Conservation (phyloP, 92 coral and sea anemone species). For the Muricea muricata region DNA sequence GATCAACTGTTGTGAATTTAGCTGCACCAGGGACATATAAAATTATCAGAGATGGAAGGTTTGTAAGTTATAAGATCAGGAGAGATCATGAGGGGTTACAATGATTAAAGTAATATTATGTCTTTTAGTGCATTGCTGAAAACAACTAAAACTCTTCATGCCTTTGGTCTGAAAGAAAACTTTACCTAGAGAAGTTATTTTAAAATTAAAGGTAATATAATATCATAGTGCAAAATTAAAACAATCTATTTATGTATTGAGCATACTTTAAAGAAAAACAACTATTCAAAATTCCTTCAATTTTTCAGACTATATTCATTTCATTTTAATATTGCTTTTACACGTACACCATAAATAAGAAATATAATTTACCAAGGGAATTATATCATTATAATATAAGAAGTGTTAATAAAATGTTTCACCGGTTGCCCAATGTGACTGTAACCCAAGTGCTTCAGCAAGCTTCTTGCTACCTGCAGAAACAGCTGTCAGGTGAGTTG, state of each 20-base stretch:
- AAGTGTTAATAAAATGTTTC: too few species aligned
- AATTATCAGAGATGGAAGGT: slow-evolving; percentile 97
- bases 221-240: background rate
- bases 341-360: background rate
- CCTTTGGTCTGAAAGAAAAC: slow-evolving; percentile 23
- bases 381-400: too few species aligned
- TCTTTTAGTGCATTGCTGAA: slow-evolving; percentile 25
- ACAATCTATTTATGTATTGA: background rate
- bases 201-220: too few species aligned
- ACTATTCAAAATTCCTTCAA: too few species aligned
- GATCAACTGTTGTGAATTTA: slow-evolving; percentile 90
- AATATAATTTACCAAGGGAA: too few species aligned
- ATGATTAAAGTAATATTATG: background rate
- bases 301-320: background rate
- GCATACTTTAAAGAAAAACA: background rate
- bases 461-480: too few species aligned
- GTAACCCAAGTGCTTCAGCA: too few species aligned
- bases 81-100: background rate
- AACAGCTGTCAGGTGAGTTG: background rate
- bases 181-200: background rate
- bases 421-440: too few species aligned
- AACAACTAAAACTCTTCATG: slow-evolving; percentile 9
- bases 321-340: background rate
- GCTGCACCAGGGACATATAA: slow-evolving; percentile 86
- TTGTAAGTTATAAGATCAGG: background rate